These are phyloP conservation scores for Styela clava DNA, from an alignment of 23 tunicate species.

Conservation along the genomic window DNA sequence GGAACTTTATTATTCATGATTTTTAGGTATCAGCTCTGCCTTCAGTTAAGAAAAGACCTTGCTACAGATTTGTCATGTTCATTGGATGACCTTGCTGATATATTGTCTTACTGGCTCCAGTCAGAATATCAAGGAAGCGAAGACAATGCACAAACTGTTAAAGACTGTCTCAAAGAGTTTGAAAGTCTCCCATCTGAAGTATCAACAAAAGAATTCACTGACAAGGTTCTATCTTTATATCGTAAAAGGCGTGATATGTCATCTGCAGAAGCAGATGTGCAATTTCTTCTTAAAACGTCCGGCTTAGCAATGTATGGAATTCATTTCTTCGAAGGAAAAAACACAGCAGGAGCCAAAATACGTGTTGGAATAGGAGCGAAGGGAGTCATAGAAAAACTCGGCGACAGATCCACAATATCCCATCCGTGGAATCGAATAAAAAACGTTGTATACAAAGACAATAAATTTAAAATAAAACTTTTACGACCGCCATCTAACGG, in stretches of 20 bases:
- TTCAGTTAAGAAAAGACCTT: conserved; percentile 80
- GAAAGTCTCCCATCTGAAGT: not conserved
- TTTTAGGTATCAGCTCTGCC: conserved; percentile 73
- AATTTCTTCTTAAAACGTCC: conserved; percentile 56
- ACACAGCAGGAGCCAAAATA: conserved; percentile 26
- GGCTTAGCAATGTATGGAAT: conserved; percentile 62
- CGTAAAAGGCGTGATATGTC: conserved; percentile 58
- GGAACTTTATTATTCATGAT: too few relatives aligned
- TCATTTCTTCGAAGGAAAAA: conserved; percentile 53
- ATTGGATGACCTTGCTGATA: conserved; percentile 43
- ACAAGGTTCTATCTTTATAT: conserved; percentile 33
- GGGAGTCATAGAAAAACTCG: conserved; percentile 48
- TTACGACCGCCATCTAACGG: conserved; percentile 18
- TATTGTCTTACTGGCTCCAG: conserved; percentile 74
- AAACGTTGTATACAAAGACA: conserved; percentile 58
- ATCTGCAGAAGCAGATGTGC: conserved; percentile 64
- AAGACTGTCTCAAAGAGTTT: conserved; percentile 1
- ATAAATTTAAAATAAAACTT: conserved; percentile 58
- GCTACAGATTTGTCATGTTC: conserved; percentile 48
- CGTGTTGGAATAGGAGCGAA: conserved; percentile 43
- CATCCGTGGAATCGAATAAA: conserved; percentile 55
- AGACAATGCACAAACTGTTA: conserved; percentile 16
- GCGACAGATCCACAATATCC: conserved; percentile 21
- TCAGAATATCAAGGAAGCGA: conserved; percentile 63
- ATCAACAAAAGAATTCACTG: conserved; percentile 41